Percentiles rank a stretch among this genome's conserved stretches.
Conservation (phyloP, 2,113 vertebrate species). For the Embiotoca jacksoni region DNA sequence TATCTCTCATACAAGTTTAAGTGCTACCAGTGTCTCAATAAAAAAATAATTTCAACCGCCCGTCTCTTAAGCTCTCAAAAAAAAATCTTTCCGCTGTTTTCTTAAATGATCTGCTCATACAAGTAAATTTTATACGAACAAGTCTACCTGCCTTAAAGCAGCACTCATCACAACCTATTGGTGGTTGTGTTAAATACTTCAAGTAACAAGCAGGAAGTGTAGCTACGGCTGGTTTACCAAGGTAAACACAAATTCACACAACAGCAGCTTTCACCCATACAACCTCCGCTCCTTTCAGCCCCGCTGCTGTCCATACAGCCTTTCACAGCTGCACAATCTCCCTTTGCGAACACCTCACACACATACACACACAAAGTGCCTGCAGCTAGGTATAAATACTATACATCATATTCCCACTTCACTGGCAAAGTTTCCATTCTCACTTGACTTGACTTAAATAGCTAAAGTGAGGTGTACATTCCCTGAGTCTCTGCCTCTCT, state of each 20-base stretch:
- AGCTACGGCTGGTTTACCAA: slow-evolving; percentile 76
- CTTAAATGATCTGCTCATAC: not conserved
- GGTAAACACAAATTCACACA: slow-evolving; percentile 78
- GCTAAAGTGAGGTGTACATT: slow-evolving; percentile 73
- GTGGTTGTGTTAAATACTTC: slow-evolving; percentile 71
- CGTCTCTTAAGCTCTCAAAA: no score
- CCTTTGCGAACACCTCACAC: slow-evolving; percentile 70
- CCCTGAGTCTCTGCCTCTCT: slow-evolving; percentile 45
- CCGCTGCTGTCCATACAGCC: slow-evolving; percentile 56
- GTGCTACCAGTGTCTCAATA: no score
- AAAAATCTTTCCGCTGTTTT: not conserved
- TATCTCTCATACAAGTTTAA: not conserved
- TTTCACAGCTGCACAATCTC: slow-evolving; percentile 80
- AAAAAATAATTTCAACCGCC: not conserved
- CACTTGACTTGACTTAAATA: slow-evolving; percentile 75
- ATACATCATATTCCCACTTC: slow-evolving; percentile 77
- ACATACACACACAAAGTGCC: slow-evolving; percentile 56
- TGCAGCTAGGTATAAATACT: slow-evolving; percentile 71
- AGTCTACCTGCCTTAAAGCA: slow-evolving; percentile 20
- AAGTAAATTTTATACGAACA: not conserved
- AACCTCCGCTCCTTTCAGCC: slow-evolving; percentile 43
- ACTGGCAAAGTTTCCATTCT: slow-evolving; percentile 67
- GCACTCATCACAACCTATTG: slow-evolving; percentile 44
- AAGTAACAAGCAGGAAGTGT: slow-evolving; percentile 71
- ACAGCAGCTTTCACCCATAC: slow-evolving; percentile 77